Evolutionary conservation across 2,797 vertebrate species (phyloP).

Genomic region (Sphenopsis melanotis): DNA sequence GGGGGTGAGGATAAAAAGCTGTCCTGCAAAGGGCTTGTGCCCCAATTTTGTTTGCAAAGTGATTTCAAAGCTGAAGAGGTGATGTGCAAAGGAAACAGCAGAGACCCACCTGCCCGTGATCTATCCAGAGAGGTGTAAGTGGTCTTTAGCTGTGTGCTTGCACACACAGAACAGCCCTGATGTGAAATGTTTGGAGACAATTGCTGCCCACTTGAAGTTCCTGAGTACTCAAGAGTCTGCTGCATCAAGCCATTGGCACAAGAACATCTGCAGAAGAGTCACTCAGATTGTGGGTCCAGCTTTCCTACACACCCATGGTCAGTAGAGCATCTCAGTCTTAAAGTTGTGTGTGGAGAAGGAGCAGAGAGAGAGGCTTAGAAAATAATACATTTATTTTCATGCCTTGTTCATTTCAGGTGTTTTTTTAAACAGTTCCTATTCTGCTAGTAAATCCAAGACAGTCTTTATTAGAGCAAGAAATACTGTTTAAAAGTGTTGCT

Average conservation of each 20-base stretch:
- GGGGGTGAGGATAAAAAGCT: background rate
- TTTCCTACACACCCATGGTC: background rate
- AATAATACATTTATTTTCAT: background rate
- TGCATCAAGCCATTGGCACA: background rate
- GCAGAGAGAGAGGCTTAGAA: accelerated
- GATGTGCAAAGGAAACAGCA: background rate
- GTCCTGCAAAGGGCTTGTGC: background rate
- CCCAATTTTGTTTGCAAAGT: background rate
- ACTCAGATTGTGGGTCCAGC: background rate
- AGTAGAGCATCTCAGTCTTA: background rate
- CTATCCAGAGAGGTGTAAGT: background rate
- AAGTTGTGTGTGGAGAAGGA: background rate
- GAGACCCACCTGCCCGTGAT: background rate
- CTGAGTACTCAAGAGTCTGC: background rate
- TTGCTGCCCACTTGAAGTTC: background rate
- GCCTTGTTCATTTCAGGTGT: background rate
- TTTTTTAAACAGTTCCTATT: background rate
- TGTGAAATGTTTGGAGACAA: background rate
- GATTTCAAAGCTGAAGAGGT: background rate
- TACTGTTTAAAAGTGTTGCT: background rate
- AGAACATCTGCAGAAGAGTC: background rate
- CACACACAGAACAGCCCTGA: background rate
- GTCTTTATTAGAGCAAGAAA: background rate
- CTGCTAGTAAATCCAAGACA: background rate
- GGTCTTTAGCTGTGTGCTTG: background rate